Base-by-base conservation (phyloP, 2,113 vertebrate species). In the Bettongia penicillata region DNA sequence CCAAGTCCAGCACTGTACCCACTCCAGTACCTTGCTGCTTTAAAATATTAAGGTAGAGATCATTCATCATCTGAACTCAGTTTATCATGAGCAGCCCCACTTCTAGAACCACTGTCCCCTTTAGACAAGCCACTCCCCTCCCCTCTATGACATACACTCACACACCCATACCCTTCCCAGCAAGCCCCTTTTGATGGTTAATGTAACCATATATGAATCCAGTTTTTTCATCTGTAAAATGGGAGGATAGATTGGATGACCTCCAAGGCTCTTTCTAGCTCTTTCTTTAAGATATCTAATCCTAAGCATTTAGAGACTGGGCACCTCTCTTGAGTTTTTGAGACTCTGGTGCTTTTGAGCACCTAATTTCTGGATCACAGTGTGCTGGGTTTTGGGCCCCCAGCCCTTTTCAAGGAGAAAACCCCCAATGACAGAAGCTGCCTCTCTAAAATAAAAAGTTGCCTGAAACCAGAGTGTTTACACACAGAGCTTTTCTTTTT, bases 401-500 rank as follows among this genome's bases (percentile, higher is more conserved):
- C 49, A 31, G 90, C 31, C 26, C 10, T 91, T 68, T 93, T 37
- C 28, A 3, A 3, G 16, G 14, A 6, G 25, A 90, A 12, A 28
- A 37, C 24, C 52, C 48, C 48, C 57, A 2, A 9, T 11, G 52
- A 49, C 37, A 51, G 52, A 25, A 57, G 28, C 51, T 7, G 12
- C 51, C 90, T 84, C 16, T 22, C 22, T 23, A 31, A 89, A 24
- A 94, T 57, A 52, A 91, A 57, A 11, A 10, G 37, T 43, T 28
- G 1, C 19, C 57, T 48, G 28, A 16, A 49, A n/a, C 91, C 48
- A n/a, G 37, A 48, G 50, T 91, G 53, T 91, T 93, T 94, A 90
- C 91, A 51, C 43, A 22, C 6, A 90, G 61, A 93, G 50, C 51
- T 91, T 43, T 97, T 96, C 94, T 97, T 96, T 96, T 94, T 96